A percentile compares a stretch with the other conserved stretches of the same genome.
Conservation (phyloP, 2,113 vertebrate genomes). For the Hydropotes inermis region DNA sequence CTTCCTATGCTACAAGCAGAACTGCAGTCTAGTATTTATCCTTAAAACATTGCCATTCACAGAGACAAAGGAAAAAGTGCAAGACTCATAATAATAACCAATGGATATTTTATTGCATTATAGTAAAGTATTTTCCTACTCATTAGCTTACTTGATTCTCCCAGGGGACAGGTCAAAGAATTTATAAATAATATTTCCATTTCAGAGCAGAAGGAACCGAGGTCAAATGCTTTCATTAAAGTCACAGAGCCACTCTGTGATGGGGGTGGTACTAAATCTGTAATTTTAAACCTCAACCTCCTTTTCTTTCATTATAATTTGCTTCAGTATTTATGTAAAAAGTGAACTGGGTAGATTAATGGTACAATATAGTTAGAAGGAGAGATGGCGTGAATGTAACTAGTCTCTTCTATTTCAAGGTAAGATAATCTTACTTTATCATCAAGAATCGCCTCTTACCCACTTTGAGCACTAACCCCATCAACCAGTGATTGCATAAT, state of each 20-base stretch:
- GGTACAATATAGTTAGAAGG: not conserved
- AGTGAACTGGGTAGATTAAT: not conserved
- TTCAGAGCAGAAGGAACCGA: not conserved
- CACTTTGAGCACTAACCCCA: not conserved
- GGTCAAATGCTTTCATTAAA: constrained; percentile 32
- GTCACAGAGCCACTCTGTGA: not conserved
- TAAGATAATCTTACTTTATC: not conserved
- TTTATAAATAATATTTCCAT: constrained; percentile 27
- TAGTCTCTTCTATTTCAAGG: not conserved
- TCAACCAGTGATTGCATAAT: not conserved
- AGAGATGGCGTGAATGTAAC: not conserved
- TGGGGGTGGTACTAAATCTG: not conserved
- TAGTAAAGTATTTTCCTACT: constrained; percentile 40
- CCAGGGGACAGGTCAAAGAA: constrained; percentile 13
- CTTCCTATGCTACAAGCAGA: not conserved
- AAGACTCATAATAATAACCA: not conserved
- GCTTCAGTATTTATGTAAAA: not conserved
- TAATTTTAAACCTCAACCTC: not conserved
- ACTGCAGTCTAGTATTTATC: not conserved
- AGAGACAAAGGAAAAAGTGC: not conserved
- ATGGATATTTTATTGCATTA: not conserved
- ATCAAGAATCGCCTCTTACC: not conserved
- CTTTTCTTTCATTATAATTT: not conserved
- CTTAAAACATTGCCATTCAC: not conserved
- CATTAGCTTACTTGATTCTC: not conserved